Percentiles rank a stretch among this genome's conserved stretches.
Evolutionary conservation across 2,113 vertebrate genomes (phyloP).

Genomic region (Dasyprocta punctata): DNA sequence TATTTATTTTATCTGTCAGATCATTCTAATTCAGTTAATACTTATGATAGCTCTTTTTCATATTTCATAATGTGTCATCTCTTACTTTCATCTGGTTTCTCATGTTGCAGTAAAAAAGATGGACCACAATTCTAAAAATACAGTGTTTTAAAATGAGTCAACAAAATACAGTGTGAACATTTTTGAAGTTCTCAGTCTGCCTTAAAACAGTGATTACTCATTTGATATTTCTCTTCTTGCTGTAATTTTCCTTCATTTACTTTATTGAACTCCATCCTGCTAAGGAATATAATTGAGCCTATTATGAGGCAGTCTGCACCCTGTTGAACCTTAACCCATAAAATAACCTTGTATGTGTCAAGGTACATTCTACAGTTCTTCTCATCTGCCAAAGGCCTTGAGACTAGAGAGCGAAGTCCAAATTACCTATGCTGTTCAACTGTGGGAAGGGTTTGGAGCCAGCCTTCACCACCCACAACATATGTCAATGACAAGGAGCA

Average conservation of each 20-base stretch:
- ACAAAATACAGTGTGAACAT: background rate
- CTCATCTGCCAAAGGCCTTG: background rate
- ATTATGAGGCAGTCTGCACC: background rate
- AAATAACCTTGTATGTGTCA: background rate
- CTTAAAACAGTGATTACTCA: background rate
- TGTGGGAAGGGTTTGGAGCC: background rate
- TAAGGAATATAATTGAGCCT: background rate
- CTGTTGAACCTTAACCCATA: background rate
- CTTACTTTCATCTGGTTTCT: background rate
- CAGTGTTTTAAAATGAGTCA: background rate
- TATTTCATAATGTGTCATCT: background rate
- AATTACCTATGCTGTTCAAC: background rate
- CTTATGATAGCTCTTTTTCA: background rate
- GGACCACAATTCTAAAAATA: background rate
- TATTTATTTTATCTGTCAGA: background rate
- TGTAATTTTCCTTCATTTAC: background rate
- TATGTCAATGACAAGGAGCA: background rate
- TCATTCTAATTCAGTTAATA: conserved; percentile 6
- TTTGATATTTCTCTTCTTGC: background rate
- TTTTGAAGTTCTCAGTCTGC: background rate
- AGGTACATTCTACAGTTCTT: background rate
- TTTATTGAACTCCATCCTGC: background rate
- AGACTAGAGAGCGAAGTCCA: background rate
- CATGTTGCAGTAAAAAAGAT: background rate
- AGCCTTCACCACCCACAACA: background rate